Percentiles rank a stretch among this genome's conserved stretches.
Conservation (phyloP, 1,140 invertebrate species). For the Nephotettix cincticeps region DNA sequence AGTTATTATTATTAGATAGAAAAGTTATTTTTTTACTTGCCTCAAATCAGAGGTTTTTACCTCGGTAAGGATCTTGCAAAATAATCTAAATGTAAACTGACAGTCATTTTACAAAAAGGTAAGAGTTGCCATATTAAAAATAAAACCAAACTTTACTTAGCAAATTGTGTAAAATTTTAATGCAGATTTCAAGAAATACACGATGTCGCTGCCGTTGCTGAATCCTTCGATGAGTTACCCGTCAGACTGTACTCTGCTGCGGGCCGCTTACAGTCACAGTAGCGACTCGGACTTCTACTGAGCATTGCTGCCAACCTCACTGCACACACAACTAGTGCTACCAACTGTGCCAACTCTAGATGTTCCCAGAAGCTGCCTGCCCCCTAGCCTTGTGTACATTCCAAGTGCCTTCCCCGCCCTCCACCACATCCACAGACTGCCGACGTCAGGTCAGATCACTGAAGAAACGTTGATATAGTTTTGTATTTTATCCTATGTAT, state of each 20-base stretch:
- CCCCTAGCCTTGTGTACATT: background rate
- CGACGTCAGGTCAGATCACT: too few species aligned
- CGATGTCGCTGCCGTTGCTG: background rate
- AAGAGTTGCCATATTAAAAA: too few species aligned
- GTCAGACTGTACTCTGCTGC: background rate
- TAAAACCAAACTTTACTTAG: too few species aligned
- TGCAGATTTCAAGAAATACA: conserved; percentile 3
- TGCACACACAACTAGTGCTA: background rate
- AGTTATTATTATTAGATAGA: too few species aligned
- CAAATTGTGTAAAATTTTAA: background rate
- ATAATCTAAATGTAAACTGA: too few species aligned
- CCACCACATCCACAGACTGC: too few species aligned
- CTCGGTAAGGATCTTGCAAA: too few species aligned
- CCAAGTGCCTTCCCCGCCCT: background rate
- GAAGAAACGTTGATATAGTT: too few species aligned
- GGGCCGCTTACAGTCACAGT: background rate
- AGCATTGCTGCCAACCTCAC: background rate
- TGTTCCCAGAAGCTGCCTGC: background rate
- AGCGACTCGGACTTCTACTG: conserved; percentile 5
- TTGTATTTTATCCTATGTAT: too few species aligned
- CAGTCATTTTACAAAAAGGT: too few species aligned
- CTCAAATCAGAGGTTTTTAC: too few species aligned
- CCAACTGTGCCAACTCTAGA: background rate
- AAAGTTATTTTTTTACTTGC: too few species aligned
- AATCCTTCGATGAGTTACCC: background rate